Percentiles rank a stretch among this genome's conserved stretches.
Evolutionary conservation across 2,113 vertebrate genomes (phyloP).

Genomic region (Dendropsophus ebraccatus): DNA sequence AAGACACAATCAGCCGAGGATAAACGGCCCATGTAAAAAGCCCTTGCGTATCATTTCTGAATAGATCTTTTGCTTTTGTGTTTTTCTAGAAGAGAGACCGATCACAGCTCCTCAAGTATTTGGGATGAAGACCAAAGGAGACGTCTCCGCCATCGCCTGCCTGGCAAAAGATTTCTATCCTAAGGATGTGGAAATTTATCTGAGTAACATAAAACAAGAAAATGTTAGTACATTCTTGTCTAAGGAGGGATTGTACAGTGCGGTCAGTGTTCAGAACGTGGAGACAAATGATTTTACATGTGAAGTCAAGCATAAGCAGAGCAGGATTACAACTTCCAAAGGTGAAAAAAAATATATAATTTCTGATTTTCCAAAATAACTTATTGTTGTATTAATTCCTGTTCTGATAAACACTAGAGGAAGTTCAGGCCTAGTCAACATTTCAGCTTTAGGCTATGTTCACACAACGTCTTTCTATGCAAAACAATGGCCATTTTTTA

Average conservation of each 20-base stretch:
- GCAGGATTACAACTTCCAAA: not conserved
- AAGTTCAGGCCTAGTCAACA: too few relatives aligned
- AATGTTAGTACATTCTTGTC: not conserved
- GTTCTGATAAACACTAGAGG: too few relatives aligned
- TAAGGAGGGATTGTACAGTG: constrained; percentile 61
- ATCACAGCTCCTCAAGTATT: constrained; percentile 61
- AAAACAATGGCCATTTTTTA: too few relatives aligned
- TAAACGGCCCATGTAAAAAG: too few relatives aligned
- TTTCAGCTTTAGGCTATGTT: too few relatives aligned
- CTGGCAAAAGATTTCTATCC: constrained; percentile 67
- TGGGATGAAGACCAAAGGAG: constrained; percentile 59
- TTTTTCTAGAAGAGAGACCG: not conserved
- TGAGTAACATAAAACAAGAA: constrained; percentile 41
- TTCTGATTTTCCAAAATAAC: too few relatives aligned
- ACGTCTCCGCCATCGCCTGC: constrained; percentile 59
- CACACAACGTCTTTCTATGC: too few relatives aligned
- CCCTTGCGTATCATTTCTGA: too few relatives aligned
- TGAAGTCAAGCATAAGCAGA: constrained; percentile 44
- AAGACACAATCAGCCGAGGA: too few relatives aligned
- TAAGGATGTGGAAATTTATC: constrained; percentile 50
- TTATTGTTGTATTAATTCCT: too few relatives aligned
- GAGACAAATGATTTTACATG: constrained; percentile 61
- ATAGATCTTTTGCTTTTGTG: not conserved
- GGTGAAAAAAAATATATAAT: not conserved
- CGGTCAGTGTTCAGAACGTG: constrained; percentile 63